Evolutionary conservation across 2,888 invertebrate species (phyloP).

Genomic region (Synanthedon tipuliformis): DNA sequence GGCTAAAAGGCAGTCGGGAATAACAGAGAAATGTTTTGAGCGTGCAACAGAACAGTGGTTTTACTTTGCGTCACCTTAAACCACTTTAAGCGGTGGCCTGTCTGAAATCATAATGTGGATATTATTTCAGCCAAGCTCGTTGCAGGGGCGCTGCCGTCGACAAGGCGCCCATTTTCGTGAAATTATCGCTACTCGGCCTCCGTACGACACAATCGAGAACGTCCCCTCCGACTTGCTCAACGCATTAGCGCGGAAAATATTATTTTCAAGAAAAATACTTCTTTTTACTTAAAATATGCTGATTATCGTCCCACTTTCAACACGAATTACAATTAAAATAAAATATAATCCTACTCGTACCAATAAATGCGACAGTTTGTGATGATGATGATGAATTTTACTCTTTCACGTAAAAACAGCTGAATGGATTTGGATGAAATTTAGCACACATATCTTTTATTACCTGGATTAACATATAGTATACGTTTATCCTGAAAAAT

Average conservation of each 20-base stretch:
- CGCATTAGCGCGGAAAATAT: conserved; percentile 29
- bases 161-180: conserved; percentile 60
- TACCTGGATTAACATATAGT: no score
- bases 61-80: conserved; percentile 53
- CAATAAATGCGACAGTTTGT: no score
- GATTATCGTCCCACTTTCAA: no score
- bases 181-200: conserved; percentile 63
- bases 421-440: no score
- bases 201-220: conserved; percentile 48
- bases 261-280: conserved; percentile 2
- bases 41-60: conserved; percentile 30
- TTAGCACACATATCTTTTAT: no score
- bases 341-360: no score
- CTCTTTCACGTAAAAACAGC: no score
- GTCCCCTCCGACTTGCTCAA: conserved; percentile 45
- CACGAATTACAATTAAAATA: no score
- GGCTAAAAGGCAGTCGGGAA: conserved; percentile 12
- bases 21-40: conserved; percentile 25
- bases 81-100: conserved; percentile 50
- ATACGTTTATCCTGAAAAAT: no score
- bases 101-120: conserved; percentile 63
- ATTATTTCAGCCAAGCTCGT: conserved; percentile 55
- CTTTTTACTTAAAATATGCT: neutral
- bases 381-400: no score
- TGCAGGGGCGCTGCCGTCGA: conserved; percentile 55